Percentiles rank a stretch among this genome's conserved stretches.
phyloP scores from a whole-genome alignment of 2,888 invertebrate species.

The Phania funesta region DNA sequence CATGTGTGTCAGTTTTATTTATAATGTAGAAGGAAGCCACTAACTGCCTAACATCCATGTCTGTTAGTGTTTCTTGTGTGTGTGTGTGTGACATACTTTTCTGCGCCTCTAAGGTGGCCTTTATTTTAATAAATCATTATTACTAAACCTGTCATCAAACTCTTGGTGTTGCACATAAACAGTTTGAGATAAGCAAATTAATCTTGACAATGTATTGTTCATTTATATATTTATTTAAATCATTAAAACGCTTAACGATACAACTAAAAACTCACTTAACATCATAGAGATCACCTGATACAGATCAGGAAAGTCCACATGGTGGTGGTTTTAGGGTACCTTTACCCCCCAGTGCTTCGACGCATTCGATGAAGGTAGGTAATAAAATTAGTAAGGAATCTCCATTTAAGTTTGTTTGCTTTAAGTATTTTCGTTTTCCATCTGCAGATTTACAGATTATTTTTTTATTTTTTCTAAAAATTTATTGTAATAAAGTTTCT shows the following conservation, averaged over 20 bases:
- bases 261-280: conserved; percentile 59
- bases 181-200: conserved; percentile 22
- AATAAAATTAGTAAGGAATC: conserved; percentile 24
- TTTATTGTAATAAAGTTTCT: neutral
- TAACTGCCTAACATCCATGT: too few relatives aligned
- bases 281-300: conserved; percentile 80
- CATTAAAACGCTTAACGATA: conserved; percentile 26
- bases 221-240: conserved; percentile 30
- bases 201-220: conserved; percentile 24
- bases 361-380: conserved; percentile 87
- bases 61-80: too few relatives aligned
- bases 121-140: conserved; percentile 15
- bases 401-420: neutral
- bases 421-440: neutral
- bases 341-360: conserved; percentile 86
- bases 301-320: conserved; percentile 81
- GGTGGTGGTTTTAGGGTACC: conserved; percentile 82
- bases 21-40: too few relatives aligned
- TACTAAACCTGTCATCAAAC: neutral
- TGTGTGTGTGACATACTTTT: too few relatives aligned
- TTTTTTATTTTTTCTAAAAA: neutral
- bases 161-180: neutral
- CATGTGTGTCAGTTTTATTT: too few relatives aligned
- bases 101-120: too few relatives aligned
- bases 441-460: neutral